A percentile compares a stretch with the other conserved stretches of the same genome.
Conservation (phyloP, 2,113 vertebrate genomes). For the Peucedramus taeniatus region DNA sequence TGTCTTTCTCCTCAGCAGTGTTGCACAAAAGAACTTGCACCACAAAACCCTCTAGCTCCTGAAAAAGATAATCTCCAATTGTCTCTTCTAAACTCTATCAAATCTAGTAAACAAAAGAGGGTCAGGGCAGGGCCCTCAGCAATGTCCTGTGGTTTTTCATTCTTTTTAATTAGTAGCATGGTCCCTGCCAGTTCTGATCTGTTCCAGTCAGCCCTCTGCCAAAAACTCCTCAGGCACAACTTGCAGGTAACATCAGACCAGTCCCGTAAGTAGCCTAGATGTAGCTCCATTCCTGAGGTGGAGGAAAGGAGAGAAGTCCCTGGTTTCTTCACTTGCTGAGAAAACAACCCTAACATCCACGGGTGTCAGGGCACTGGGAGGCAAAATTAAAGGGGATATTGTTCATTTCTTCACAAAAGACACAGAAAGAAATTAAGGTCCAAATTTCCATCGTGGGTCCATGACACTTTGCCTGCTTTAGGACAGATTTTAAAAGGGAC, state of each 20-base stretch:
- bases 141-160: not conserved
- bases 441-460: not conserved
- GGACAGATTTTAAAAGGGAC: not conserved
- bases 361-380: not conserved
- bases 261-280: not conserved
- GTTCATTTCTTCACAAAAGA: not conserved
- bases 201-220: not conserved
- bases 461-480: not conserved
- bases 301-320: not conserved
- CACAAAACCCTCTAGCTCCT: not conserved
- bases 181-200: not conserved
- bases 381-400: not conserved
- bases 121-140: not conserved
- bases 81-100: not conserved
- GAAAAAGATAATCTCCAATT: not conserved
- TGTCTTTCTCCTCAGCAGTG: not conserved
- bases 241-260: not conserved
- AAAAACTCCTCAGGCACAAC: not conserved
- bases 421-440: not conserved
- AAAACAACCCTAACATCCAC: not conserved
- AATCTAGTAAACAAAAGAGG: not conserved
- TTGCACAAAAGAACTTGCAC: not conserved
- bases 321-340: rapidly evolving
- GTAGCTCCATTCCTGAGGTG: not conserved
- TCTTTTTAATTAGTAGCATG: not conserved